phyloP scores from a whole-genome alignment of 1,140 invertebrate genomes.

The Drosophila fuyamai region DNA sequence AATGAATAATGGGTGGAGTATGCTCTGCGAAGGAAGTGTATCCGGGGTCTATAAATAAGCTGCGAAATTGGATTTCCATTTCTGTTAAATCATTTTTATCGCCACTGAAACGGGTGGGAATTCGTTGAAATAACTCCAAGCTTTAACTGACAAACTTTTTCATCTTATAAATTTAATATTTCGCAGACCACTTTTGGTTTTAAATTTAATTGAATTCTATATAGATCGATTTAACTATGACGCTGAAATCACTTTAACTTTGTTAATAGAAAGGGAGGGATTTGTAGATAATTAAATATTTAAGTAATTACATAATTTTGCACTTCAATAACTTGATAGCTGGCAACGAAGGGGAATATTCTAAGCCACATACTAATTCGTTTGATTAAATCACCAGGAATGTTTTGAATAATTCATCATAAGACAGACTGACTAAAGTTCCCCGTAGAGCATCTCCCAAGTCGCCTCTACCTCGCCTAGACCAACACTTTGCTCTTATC shows the following conservation, averaged over 20 bases:
- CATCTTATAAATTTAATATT: no score
- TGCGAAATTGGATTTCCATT: slow-evolving; percentile 16
- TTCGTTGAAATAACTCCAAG: background rate
- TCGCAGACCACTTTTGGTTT: no score
- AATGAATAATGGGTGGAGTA: slow-evolving; percentile 33
- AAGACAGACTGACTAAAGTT: background rate
- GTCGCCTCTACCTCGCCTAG: slow-evolving; percentile 4
- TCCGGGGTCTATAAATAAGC: slow-evolving; percentile 16
- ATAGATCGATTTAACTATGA: no score
- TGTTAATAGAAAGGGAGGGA: no score
- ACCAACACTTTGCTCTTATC: slow-evolving; percentile 21
- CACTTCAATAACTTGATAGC: no score
- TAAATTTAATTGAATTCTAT: no score
- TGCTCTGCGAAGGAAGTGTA: slow-evolving; percentile 16
- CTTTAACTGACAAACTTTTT: background rate
- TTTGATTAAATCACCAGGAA: no score
- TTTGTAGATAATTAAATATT: background rate
- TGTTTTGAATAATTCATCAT: background rate
- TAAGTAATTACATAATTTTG: no score
- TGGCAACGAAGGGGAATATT: no score
- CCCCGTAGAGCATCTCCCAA: slow-evolving; percentile 14
- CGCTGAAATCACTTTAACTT: no score
- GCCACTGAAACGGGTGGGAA: background rate
- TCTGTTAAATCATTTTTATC: slow-evolving; percentile 22
- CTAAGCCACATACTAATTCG: no score